Evolutionary conservation across 2,888 invertebrate species (phyloP).

Genomic region (Pheosia tremula): DNA sequence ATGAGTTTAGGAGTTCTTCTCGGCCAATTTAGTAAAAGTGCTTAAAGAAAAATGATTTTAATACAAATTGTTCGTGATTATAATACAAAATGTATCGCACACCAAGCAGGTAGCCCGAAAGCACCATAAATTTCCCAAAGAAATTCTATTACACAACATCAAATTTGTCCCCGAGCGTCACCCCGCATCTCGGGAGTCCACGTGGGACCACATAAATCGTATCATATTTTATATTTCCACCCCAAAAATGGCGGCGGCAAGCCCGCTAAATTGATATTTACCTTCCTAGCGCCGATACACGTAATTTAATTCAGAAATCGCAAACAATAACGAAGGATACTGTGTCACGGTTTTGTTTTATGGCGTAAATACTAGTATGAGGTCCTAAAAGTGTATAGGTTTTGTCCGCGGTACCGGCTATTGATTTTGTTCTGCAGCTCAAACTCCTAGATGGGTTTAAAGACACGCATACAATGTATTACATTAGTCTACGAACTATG

Average conservation of each 20-base stretch:
- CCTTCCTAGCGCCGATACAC: conserved; percentile 48
- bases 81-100: not conserved
- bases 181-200: not conserved
- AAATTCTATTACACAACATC: conserved; percentile 34
- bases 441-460: no score
- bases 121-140: conserved; percentile 38
- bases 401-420: no score
- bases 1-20: no score
- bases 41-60: no score
- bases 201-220: conserved; percentile 29
- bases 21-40: no score
- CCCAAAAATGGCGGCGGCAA: conserved; percentile 34
- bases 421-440: no score
- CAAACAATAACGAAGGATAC: conserved; percentile 24
- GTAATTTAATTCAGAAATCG: conserved; percentile 45
- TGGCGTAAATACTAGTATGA: not conserved
- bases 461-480: no score
- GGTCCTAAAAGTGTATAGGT: no score
- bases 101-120: conserved; percentile 36
- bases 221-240: conserved; percentile 58
- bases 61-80: not conserved
- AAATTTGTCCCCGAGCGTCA: conserved; percentile 26
- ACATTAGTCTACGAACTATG: no score
- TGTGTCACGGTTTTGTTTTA: not conserved
- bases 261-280: conserved; percentile 63